phyloP scores from a whole-genome alignment of 2,113 vertebrate genomes.

The Montifringilla adamsi region DNA sequence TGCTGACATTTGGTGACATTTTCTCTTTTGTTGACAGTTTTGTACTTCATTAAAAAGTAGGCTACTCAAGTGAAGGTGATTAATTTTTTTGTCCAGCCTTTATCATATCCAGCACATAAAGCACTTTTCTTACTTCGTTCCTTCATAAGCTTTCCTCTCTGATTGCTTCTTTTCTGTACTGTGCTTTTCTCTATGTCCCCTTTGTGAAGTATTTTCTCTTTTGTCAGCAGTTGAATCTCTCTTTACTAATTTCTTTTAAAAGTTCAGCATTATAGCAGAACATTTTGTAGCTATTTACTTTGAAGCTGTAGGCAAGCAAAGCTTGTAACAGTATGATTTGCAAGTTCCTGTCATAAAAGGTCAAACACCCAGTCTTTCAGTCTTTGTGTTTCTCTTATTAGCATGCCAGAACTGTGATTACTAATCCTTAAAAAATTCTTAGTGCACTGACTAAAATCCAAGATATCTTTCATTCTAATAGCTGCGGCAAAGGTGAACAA shows the following conservation, averaged over 20 bases:
- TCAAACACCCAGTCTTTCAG: background rate
- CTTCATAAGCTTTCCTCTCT: background rate
- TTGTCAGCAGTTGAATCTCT: background rate
- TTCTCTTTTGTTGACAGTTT: constrained; percentile 50
- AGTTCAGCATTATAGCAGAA: background rate
- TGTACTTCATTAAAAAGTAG: background rate
- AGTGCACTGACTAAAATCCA: background rate
- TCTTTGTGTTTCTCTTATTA: background rate
- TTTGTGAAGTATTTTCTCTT: background rate
- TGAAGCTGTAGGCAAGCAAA: background rate
- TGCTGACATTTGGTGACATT: constrained; percentile 72
- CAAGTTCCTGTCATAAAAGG: background rate
- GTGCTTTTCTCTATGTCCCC: background rate
- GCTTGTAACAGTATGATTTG: background rate
- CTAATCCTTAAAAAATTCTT: background rate
- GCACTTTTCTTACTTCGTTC: background rate
- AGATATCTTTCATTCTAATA: background rate
- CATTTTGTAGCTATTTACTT: background rate
- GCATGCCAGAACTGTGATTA: background rate
- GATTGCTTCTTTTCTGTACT: background rate
- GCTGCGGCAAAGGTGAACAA: background rate
- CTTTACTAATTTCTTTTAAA: background rate
- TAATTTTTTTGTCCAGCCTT: constrained; percentile 54
- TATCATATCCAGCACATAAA: background rate
- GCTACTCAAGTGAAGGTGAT: background rate